These are phyloP conservation scores for Leptestheria dahalacensis DNA, from an alignment of 1,140 invertebrate genomes.

Conservation along the genomic window DNA sequence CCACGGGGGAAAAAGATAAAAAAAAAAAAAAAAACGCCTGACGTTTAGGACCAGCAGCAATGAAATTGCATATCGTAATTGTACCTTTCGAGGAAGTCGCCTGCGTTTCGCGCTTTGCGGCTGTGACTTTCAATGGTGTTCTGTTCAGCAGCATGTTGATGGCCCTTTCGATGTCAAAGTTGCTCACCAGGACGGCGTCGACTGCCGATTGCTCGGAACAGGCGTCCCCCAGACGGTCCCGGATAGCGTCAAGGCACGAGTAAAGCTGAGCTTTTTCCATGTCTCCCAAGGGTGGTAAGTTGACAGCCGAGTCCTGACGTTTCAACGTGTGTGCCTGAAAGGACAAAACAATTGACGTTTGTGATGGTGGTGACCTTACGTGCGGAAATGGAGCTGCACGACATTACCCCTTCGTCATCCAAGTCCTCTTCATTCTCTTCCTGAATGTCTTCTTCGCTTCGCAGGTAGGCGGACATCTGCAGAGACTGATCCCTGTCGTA, in stretches of 20 bases:
- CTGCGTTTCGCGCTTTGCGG: not conserved
- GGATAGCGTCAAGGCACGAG: conserved; percentile 67
- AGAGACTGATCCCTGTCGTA: conserved; percentile 56
- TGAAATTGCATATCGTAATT: not conserved
- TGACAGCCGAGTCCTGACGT: not conserved
- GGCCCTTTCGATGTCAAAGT: conserved; percentile 53
- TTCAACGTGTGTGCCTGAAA: not conserved
- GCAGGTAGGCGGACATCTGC: conserved; percentile 52
- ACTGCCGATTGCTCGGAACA: conserved; percentile 50
- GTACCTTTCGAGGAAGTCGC: not conserved
- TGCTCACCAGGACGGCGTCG: conserved; percentile 43
- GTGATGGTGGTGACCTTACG: not conserved
- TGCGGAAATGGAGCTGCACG: not conserved
- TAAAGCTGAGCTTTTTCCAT: conserved; percentile 52
- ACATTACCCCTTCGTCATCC: not conserved
- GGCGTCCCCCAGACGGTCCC: conserved; percentile 60
- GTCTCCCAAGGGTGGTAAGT: conserved; percentile 34
- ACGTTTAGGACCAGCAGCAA: not conserved
- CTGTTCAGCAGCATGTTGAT: conserved; percentile 51
- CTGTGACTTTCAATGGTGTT: not conserved
- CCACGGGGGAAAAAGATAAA: not conserved
- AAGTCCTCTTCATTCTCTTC: conserved; percentile 36
- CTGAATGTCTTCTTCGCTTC: conserved; percentile 46
- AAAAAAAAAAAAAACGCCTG: not conserved
- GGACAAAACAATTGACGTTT: not conserved